Conservation (phyloP, 2,113 vertebrate species). For the Aegypius monachus region DNA sequence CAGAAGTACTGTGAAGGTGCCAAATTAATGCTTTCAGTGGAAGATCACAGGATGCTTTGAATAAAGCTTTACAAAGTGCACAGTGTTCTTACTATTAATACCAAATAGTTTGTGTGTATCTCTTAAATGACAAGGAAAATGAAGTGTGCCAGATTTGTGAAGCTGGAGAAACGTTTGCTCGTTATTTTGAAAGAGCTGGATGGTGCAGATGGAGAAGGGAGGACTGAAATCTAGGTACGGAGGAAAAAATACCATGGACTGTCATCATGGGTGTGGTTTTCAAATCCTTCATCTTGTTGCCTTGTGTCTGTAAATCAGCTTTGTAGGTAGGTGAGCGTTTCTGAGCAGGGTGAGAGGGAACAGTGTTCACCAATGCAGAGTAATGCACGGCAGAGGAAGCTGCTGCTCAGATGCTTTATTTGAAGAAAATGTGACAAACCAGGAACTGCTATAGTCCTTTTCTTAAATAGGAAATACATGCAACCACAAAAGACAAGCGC, state of each 20-base stretch:
- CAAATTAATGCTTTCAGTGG: constrained; percentile 22
- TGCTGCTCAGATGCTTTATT: background rate
- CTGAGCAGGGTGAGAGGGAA: background rate
- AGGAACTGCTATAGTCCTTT: constrained; percentile 38
- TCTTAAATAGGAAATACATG: constrained; percentile 53
- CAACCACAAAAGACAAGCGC: constrained; percentile 21
- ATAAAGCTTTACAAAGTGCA: constrained; percentile 38
- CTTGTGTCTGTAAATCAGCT: background rate
- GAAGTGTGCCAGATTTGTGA: background rate
- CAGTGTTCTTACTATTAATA: constrained; percentile 59
- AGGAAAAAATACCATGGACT: background rate
- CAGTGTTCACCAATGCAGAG: background rate
- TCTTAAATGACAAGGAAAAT: constrained; percentile 1
- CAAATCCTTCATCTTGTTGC: background rate
- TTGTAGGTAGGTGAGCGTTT: background rate
- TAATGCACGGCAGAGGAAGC: constrained; percentile 19
- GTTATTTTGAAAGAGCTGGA: background rate
- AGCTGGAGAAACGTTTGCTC: background rate
- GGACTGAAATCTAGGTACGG: background rate
- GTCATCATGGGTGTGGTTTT: background rate
- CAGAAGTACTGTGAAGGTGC: background rate
- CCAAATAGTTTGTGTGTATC: background rate
- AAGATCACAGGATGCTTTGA: constrained; percentile 44
- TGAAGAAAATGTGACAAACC: constrained; percentile 41
- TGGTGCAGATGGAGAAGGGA: constrained; percentile 12